Evolutionary conservation across 2,888 invertebrate genomes (phyloP), one percentile per base, ranked within the genome.

Genomic region (Dysmachus trigonus): DNA sequence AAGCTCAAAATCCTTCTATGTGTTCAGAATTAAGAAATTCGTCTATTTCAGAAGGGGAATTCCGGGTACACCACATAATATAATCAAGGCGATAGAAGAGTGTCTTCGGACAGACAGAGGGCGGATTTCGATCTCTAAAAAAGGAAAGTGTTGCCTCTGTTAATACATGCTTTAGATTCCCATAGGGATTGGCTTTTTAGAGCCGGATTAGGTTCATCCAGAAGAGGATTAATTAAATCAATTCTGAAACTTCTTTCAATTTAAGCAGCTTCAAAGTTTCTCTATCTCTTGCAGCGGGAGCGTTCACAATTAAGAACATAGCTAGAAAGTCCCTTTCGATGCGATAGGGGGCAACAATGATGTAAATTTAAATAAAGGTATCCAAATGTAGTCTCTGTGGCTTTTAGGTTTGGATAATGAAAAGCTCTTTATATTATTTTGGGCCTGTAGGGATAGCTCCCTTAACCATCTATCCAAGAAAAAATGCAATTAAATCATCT

Each of bases 21-120:
- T 79, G 47, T 27, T 79, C 15, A 15, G 47, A 47, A 79, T 79
- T 79, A 79, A 79, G 51, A 79, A 79, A 79, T 79, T 79, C 47
- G 22, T 27, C 7, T 76, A n/a, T 35, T 71, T 22, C 10, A 41
- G 41, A 10, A 13, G 4, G 15, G 41, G 41, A 15, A 3, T 41
- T 15, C 10, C n/a, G n/a, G 15, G 0, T 41, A 41, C 2, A 41
- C 41, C 15, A 41, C 10, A 35, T 35, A 35, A 35, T 35, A 35
- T 35, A 35, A 35, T 41, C 41, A 41, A 41, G 15, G 41, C 15
- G 3, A 4, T 41, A 38, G 38, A 38, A 15, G 41, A 41, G 15
- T 41, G 15, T 1, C 41, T 15, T 15, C 41, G 41, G 15, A 15
- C 15, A 41, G 4, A 41, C 33, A 33, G n/a, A 10, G 35, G 35